Conservation (phyloP, 2,888 invertebrate genomes). For the Disparrhopalites patrizii region DNA sequence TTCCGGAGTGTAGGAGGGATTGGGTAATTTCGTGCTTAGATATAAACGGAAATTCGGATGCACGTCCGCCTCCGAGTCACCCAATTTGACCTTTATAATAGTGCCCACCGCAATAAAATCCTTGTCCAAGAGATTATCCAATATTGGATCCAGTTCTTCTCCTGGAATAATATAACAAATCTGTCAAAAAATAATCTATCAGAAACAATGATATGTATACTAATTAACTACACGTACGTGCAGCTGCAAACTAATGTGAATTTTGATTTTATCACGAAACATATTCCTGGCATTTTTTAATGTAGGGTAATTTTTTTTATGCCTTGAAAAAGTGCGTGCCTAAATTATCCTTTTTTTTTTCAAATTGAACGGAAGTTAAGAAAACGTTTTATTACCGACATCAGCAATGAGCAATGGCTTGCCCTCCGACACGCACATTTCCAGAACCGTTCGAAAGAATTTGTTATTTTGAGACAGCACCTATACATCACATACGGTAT, state of each 20-base stretch:
- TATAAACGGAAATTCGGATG: constrained; percentile 93
- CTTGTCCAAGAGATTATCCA: constrained; percentile 94
- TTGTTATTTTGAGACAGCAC: constrained; percentile 94
- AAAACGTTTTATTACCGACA: too few relatives aligned
- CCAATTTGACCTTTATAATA: constrained; percentile 88
- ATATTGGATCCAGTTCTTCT: constrained; percentile 89
- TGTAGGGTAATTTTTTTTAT: too few relatives aligned
- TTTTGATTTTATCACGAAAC: too few relatives aligned
- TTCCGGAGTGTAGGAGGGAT: constrained; percentile 95
- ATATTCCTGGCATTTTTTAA: too few relatives aligned
- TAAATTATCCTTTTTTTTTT: too few relatives aligned
- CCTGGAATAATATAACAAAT: neutral
- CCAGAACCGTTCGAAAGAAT: constrained; percentile 87
- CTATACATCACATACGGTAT: too few relatives aligned
- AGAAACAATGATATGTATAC: too few relatives aligned
- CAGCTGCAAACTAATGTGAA: too few relatives aligned
- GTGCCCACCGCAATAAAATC: constrained; percentile 97
- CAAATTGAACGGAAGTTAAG: too few relatives aligned
- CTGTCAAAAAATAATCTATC: too few relatives aligned
- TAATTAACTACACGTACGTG: too few relatives aligned
- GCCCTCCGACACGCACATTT: constrained; percentile 80
- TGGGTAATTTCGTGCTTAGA: constrained; percentile 92
- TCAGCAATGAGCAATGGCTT: constrained; percentile 90
- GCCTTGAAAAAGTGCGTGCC: too few relatives aligned
- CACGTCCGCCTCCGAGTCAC: constrained; percentile 95